These are phyloP conservation scores for Euplexia lucipara DNA, from an alignment of 2,888 invertebrate genomes.

Conservation along the genomic window DNA sequence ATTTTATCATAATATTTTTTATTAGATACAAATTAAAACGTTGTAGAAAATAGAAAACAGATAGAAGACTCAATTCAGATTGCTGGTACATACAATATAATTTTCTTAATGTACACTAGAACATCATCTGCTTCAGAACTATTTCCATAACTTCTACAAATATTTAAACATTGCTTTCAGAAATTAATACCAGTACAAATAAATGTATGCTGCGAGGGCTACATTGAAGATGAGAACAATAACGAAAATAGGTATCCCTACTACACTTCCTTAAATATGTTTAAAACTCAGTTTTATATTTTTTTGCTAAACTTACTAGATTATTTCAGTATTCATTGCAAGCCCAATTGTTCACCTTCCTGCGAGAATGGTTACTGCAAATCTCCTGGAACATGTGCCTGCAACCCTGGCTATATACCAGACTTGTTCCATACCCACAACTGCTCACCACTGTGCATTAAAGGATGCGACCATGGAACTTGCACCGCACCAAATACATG, in stretches of 20 bases:
- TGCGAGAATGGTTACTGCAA: conserved; percentile 66
- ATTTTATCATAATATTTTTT: too few relatives aligned
- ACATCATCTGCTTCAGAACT: background rate
- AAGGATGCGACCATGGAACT: conserved; percentile 56
- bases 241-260: conserved; percentile 53
- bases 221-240: conserved; percentile 47
- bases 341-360: conserved; percentile 60
- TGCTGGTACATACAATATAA: too few relatives aligned
- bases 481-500: conserved; percentile 58
- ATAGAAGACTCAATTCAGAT: too few relatives aligned
- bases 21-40: too few relatives aligned
- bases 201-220: conserved; percentile 64
- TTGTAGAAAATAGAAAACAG: too few relatives aligned
- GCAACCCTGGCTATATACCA: conserved; percentile 58
- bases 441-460: conserved; percentile 61
- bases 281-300: background rate
- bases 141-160: background rate
- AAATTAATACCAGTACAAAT: conserved; percentile 52
- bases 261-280: background rate
- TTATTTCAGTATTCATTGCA: conserved; percentile 60
- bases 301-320: background rate
- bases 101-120: background rate
- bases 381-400: conserved; percentile 63
- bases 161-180: conserved; percentile 47
- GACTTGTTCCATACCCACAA: conserved; percentile 36